A percentile compares a stretch with the other conserved stretches of the same genome.
These are phyloP conservation scores for Sprattus sprattus DNA, from an alignment of 2,113 vertebrate species.

Conservation along the genomic window DNA sequence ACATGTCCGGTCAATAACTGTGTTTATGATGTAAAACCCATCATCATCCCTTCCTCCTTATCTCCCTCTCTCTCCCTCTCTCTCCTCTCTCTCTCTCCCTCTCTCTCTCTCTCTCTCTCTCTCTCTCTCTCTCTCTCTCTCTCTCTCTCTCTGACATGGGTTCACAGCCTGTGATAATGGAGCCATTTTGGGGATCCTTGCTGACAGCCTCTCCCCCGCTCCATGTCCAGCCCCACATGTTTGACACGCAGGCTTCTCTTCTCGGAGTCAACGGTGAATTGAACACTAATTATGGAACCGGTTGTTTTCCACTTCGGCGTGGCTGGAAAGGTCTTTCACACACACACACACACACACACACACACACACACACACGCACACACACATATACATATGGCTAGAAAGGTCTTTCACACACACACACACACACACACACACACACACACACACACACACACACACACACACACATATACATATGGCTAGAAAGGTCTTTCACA, in stretches of 20 bases:
- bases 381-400: no score
- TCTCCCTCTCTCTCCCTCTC: not conserved
- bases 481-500: no score
- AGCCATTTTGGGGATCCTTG: no score
- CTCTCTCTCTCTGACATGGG: not conserved
- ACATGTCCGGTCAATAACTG: not conserved
- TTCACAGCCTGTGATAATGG: not conserved
- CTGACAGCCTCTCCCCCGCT: no score
- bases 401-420: no score
- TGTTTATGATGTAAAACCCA: conserved; percentile 1
- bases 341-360: no score
- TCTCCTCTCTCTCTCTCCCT: not conserved
- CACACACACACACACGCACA: no score
- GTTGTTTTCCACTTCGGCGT: not conserved
- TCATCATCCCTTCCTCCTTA: not conserved
- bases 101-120: not conserved
- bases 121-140: not conserved
- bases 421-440: no score
- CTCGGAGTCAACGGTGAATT: not conserved
- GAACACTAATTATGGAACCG: not conserved
- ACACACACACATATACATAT: no score
- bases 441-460: no score
- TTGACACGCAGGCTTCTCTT: no score
- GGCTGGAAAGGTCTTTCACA: not conserved
- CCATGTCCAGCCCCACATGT: no score